Conservation (phyloP, 2,888 invertebrate genomes). For the Meteorus cinctellus region DNA sequence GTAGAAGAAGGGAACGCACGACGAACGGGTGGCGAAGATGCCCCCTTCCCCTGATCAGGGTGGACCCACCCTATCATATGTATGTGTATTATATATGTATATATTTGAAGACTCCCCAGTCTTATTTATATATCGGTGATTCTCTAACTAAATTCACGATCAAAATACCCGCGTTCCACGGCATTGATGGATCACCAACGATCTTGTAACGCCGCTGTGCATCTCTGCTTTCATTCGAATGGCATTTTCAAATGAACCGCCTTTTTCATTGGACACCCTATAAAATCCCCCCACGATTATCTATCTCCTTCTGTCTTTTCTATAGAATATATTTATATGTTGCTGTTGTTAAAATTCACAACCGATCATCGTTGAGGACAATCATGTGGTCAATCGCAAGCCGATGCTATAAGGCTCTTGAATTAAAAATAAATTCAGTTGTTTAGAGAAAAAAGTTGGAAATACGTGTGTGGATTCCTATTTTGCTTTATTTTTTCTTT, state of each 20-base stretch:
- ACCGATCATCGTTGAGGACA: not conserved
- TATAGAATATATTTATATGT: not conserved
- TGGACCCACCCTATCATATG: slow-evolving; percentile 37
- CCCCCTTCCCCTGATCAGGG: slow-evolving; percentile 24
- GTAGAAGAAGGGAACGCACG: slow-evolving; percentile 33
- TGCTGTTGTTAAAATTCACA: not conserved
- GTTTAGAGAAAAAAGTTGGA: slow-evolving; percentile 17
- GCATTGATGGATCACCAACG: slow-evolving; percentile 68
- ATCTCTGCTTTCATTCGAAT: slow-evolving; percentile 24
- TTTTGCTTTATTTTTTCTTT: not conserved
- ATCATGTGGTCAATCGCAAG: slow-evolving; percentile 8
- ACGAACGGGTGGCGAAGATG: slow-evolving; percentile 14
- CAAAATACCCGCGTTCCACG: slow-evolving; percentile 69
- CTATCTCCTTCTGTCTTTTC: not conserved
- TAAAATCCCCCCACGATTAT: slow-evolving; percentile 5
- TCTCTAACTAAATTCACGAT: slow-evolving; percentile 68
- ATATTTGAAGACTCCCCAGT: slow-evolving; percentile 53
- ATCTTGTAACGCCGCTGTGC: slow-evolving; percentile 54
- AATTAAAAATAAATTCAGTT: slow-evolving; percentile 16
- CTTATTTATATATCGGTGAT: slow-evolving; percentile 68
- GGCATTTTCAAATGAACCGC: slow-evolving; percentile 63
- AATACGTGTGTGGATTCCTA: slow-evolving; percentile 3
- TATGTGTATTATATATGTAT: slow-evolving; percentile 31
- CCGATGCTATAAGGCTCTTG: not conserved
- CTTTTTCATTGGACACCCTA: slow-evolving; percentile 54